Evolutionary conservation across 2,888 invertebrate genomes (phyloP), one percentile per base, ranked within the genome.

Genomic region (Proisotoma minuta): DNA sequence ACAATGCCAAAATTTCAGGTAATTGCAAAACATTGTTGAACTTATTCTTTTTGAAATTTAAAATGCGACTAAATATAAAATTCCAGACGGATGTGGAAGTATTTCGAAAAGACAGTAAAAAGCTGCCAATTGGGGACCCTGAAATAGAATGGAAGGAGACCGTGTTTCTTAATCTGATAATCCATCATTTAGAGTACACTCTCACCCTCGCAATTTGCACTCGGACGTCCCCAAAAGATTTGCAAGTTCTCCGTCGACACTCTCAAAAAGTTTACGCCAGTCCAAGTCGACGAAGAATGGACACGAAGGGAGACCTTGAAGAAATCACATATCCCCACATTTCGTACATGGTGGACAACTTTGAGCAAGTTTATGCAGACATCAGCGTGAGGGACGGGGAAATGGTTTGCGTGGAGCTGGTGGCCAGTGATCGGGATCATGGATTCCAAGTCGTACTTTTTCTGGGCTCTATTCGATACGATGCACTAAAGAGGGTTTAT

Each of bases 271-370:
- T 99, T 43, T 99, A 96, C 81, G 96, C 99, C 23, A 96, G 96
- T 50, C 99, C 99, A 8, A 95, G 95, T 78, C 85, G 93, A 57
- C 83, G 98, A 76, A 87, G 94, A 79, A 98, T 99, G 95, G 94
- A 96, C 79, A 91, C 91, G 12, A 99, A 99, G 80, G 98, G 98
- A 47, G 97, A 97, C 76, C 87, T 91, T 59, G 99, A 99, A 79
- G 96, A 97, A 81, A 97, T 99, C 79, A 95, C 97, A 47, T 99
- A 97, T 81, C 99, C 99, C 1, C 93, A 96, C 81, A 93, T 99
- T 75, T 99, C 96, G 81, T 99, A 99, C 81, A 95, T 95, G 87
- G 95, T 72, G 50, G 71, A 72, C 59, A 73, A 72, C 47, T 72
- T 72, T 57, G 70, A 73, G 56, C 72, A 73, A 61, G 73, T 71